phyloP scores from a whole-genome alignment of 1,140 invertebrate species.

The Drosophila jambulina region DNA sequence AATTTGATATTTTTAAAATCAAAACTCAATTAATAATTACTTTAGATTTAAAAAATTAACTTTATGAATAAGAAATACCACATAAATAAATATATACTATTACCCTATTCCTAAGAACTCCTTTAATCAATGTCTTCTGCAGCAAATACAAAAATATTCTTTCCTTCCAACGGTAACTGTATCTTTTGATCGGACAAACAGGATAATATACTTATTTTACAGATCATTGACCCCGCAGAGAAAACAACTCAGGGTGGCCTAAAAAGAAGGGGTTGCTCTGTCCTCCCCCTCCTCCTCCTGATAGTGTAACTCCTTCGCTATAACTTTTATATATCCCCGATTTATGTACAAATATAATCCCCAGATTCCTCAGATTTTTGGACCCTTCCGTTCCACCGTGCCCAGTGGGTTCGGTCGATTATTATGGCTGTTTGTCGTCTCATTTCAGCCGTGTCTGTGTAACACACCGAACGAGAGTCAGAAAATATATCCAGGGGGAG shows the following conservation, averaged over 20 bases:
- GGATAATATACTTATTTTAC: constrained; percentile 21
- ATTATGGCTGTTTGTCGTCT: constrained; percentile 79
- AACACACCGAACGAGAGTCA: constrained; percentile 51
- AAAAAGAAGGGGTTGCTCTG: constrained; percentile 28
- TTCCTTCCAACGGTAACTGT: background rate
- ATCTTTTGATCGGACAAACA: constrained; percentile 21
- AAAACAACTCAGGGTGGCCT: constrained; percentile 19
- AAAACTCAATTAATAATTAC: no score
- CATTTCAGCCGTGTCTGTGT: constrained; percentile 70
- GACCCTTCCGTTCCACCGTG: constrained; percentile 62
- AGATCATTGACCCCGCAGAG: constrained; percentile 34
- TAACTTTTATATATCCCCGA: background rate
- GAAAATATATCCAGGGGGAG: constrained; percentile 38
- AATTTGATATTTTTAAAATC: no score
- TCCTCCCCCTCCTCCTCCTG: background rate
- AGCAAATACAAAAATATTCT: background rate
- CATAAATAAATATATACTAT: no score
- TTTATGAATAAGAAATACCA: no score
- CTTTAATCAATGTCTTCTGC: background rate
- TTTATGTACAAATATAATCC: constrained; percentile 7
- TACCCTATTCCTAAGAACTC: no score
- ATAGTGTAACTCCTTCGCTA: background rate
- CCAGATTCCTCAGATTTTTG: constrained; percentile 20
- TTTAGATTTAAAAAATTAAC: no score
- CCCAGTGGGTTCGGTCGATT: constrained; percentile 79